Evolutionary conservation across 2,797 vertebrate genomes (phyloP).

Genomic region (Schizopygopsis pylzovi): DNA sequence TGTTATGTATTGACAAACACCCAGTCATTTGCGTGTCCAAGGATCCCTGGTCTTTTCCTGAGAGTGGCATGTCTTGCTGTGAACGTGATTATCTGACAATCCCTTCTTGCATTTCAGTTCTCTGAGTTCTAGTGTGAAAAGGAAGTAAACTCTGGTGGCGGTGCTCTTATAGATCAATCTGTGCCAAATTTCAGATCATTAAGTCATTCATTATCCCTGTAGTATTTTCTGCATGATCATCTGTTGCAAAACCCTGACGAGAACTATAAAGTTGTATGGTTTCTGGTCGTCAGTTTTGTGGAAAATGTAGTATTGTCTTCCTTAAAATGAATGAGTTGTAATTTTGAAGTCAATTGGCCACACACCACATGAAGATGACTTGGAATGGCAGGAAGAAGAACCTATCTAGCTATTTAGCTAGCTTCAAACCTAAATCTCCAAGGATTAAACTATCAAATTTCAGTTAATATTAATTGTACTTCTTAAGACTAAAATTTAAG

Average conservation of each 20-base stretch:
- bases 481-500: background rate
- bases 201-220: slow-evolving; percentile 13
- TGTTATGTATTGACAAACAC: slow-evolving; percentile 54
- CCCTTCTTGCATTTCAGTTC: background rate
- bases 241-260: background rate
- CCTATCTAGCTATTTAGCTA: background rate
- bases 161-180: background rate
- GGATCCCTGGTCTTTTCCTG: slow-evolving; percentile 49
- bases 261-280: slow-evolving; percentile 4
- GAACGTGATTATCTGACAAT: slow-evolving; percentile 33
- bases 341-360: background rate
- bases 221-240: background rate
- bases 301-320: background rate
- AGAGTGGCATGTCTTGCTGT: slow-evolving; percentile 35
- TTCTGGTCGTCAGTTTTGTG: background rate
- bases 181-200: slow-evolving; percentile 25
- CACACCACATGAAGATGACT: background rate
- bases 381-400: background rate
- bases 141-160: background rate
- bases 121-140: slow-evolving; percentile 39
- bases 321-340: background rate
- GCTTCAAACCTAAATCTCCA: background rate
- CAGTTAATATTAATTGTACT: background rate
- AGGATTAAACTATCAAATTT: no score
- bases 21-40: slow-evolving; percentile 46